A percentile compares a stretch with the other conserved stretches of the same genome.
Conservation (phyloP, 2,888 invertebrate species). For the Chrysolina americana region DNA sequence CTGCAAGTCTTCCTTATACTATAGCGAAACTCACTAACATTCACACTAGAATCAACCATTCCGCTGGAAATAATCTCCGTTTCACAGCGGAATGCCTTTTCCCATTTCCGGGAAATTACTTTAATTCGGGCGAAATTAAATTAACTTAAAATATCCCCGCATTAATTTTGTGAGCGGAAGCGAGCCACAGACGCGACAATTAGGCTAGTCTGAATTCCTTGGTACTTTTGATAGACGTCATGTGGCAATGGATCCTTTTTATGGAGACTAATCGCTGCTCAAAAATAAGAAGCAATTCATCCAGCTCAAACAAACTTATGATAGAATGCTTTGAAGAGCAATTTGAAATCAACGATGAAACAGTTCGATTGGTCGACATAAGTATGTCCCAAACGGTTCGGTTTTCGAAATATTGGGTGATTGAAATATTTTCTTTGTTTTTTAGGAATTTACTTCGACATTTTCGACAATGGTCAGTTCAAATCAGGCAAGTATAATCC, state of each 20-base stretch:
- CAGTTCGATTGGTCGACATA: no score
- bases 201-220: constrained; percentile 11
- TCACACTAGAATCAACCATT: constrained; percentile 16
- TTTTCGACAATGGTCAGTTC: no score
- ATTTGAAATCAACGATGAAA: no score
- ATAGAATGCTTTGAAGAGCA: no score
- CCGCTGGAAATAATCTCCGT: constrained; percentile 9
- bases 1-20: not conserved
- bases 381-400: no score
- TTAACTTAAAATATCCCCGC: constrained; percentile 24
- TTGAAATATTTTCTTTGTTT: no score
- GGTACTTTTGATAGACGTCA: not conserved
- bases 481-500: no score
- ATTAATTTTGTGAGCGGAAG: constrained; percentile 24
- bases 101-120: constrained; percentile 16
- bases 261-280: not conserved
- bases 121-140: constrained; percentile 23
- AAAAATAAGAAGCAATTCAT: not conserved
- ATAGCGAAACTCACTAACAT: not conserved
- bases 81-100: constrained; percentile 11
- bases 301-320: no score
- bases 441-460: no score
- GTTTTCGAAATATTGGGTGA: no score
- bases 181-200: constrained; percentile 24
- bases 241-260: not conserved